A percentile compares a stretch with the other conserved stretches of the same genome.
phyloP scores from a whole-genome alignment of 2,113 vertebrate genomes.

The Excalfactoria chinensis region DNA sequence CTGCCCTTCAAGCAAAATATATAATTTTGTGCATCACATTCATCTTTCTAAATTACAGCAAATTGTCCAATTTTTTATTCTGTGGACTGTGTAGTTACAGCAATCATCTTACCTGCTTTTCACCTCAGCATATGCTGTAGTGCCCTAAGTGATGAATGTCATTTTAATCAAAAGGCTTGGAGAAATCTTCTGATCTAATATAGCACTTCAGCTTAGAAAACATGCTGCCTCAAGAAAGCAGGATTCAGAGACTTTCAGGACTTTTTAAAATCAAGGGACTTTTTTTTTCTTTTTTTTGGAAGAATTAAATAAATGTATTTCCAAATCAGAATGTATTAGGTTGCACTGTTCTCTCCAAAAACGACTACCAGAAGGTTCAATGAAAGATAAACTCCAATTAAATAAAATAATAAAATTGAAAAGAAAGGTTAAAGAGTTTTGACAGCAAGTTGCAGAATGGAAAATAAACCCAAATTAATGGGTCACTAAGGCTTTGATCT shows the following conservation, averaged over 20 bases:
- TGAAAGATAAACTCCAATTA: not conserved
- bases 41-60: constrained; percentile 74
- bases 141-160: constrained; percentile 38
- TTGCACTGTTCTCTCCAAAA: not conserved
- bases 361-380: not conserved
- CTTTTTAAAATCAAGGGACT: not conserved
- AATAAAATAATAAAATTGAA: not conserved
- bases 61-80: constrained; percentile 78
- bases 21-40: constrained; percentile 67
- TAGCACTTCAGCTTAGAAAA: not conserved
- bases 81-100: constrained; percentile 54
- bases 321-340: not conserved
- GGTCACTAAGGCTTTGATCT: not conserved
- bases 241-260: not conserved
- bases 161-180: constrained; percentile 54
- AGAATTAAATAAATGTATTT: not conserved
- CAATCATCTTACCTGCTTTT: constrained; percentile 64
- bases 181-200: constrained; percentile 36
- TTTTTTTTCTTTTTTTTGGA: too few species aligned
- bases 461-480: not conserved
- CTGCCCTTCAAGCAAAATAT: constrained; percentile 74
- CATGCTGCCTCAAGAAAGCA: not conserved
- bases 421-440: not conserved
- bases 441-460: not conserved
- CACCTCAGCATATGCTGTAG: not conserved